phyloP scores from a whole-genome alignment of 2,113 vertebrate species.

The Sander vitreus region DNA sequence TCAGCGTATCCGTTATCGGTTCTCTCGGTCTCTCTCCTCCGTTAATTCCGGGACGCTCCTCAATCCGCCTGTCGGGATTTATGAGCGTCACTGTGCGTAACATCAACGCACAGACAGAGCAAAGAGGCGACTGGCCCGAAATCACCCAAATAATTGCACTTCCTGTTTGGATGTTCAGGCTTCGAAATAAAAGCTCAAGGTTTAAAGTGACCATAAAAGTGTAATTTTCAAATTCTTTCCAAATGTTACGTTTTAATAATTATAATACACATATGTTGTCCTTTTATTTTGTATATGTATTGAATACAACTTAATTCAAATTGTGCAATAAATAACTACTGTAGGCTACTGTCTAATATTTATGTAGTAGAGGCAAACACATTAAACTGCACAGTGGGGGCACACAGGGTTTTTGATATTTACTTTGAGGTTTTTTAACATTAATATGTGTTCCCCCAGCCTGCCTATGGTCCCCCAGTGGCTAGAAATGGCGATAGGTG shows the following conservation, averaged over 20 bases:
- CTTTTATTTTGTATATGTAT: too few relatives aligned
- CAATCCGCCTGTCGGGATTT: constrained; percentile 29
- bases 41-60: constrained; percentile 43
- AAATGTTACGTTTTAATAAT: too few relatives aligned
- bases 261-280: too few relatives aligned
- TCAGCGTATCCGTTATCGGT: constrained; percentile 13
- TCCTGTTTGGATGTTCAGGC: not conserved
- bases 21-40: not conserved
- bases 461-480: too few relatives aligned
- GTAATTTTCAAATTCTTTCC: not conserved
- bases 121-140: not conserved
- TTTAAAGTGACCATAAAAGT: not conserved
- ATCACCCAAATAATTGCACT: constrained; percentile 28
- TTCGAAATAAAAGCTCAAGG: constrained; percentile 46
- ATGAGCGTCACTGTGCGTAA: constrained; percentile 60
- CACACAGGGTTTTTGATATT: not conserved
- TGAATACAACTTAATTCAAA: too few relatives aligned
- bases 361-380: too few relatives aligned
- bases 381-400: too few relatives aligned
- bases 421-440: too few relatives aligned
- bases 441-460: too few relatives aligned
- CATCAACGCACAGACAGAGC: not conserved
- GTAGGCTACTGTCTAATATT: too few relatives aligned
- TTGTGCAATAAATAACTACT: too few relatives aligned
- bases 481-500: too few relatives aligned